Base-by-base conservation (phyloP, 2,888 invertebrate genomes). In the Drosophila paucipuncta region DNA sequence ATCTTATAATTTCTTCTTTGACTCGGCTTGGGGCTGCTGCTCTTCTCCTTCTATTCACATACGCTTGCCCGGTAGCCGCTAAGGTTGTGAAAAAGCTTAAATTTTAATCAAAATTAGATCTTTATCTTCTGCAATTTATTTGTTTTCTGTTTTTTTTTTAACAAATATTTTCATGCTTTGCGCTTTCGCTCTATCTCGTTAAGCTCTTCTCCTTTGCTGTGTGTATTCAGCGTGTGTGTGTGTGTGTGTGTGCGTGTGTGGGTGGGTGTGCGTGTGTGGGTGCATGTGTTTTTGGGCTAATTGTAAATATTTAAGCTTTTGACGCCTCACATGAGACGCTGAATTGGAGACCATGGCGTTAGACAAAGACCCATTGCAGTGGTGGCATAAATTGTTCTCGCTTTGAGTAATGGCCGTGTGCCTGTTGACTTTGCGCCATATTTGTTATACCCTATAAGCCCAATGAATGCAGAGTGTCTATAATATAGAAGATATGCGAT, bases 71-170 rank as follows among this genome's bases (percentile, higher is more conserved):
- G 78, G 88, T 88, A 88, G 88, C 88, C 74, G 78, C 62, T 74
- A 58, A 83, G 90, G 85, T 90, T 88, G 88, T 88, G 90, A 88
- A 88, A 88, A 90, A 88, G 88, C 88, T 88, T 88, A 89, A 88
- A 90, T 90, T 90, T 90, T 90, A 88, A 90, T 88, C 90, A 88
- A 91, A 91, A 88, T 85, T 81, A 85, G 86, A 90, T 91, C 80
- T 76, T 91, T 90, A 90, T 91, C 91, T 78, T 54, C 73, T 68
- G 83, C 84, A 80, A 87, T 82, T 89, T 90, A 87, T 90, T 90
- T 89, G 82, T 76, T 76, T 31, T 31, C 7, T 9, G 31, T 31
- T 80, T 13, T 89, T 90, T 75, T 80, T 25, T 47, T 81, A 83
- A 86, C 86, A 89, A 90, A 90, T 86, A 81, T 85, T 84, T 85